phyloP scores from a whole-genome alignment of 2,797 vertebrate genomes.

The Semaprochilodus insignis region DNA sequence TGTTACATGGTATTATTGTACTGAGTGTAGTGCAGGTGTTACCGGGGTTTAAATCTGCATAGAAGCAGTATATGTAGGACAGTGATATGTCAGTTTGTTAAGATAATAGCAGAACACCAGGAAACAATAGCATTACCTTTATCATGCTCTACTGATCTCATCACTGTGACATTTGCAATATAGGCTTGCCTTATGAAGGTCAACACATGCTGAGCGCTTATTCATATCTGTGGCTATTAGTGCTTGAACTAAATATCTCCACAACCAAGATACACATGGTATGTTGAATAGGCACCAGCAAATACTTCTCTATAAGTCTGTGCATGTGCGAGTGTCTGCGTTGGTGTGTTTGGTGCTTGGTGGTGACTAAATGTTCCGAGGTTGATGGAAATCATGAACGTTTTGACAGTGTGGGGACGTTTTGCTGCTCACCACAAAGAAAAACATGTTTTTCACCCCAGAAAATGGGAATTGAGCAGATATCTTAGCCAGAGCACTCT shows the following conservation, averaged over 20 bases:
- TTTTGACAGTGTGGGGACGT: not conserved
- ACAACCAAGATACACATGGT: conserved; percentile 71
- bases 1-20: no score
- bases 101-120: conserved; percentile 9
- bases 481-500: no score
- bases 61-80: not conserved
- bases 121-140: conserved; percentile 16
- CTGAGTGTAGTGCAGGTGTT: not conserved
- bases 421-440: not conserved
- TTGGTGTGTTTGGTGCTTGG: not conserved
- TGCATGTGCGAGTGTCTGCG: conserved; percentile 9
- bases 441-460: no score
- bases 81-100: conserved; percentile 6
- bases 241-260: conserved; percentile 74
- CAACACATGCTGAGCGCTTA: conserved; percentile 56
- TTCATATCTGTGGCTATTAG: conserved; percentile 65
- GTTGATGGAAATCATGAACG: not conserved
- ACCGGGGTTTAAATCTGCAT: not conserved
- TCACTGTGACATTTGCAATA: conserved; percentile 58
- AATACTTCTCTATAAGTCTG: conserved; percentile 16
- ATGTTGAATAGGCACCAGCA: conserved; percentile 62
- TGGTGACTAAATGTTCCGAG: not conserved
- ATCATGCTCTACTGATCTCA: conserved; percentile 27
- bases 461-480: no score
- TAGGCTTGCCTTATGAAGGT: conserved; percentile 42